Conservation (phyloP, 2,888 invertebrate species). For the Arrhopalites spinosus region DNA sequence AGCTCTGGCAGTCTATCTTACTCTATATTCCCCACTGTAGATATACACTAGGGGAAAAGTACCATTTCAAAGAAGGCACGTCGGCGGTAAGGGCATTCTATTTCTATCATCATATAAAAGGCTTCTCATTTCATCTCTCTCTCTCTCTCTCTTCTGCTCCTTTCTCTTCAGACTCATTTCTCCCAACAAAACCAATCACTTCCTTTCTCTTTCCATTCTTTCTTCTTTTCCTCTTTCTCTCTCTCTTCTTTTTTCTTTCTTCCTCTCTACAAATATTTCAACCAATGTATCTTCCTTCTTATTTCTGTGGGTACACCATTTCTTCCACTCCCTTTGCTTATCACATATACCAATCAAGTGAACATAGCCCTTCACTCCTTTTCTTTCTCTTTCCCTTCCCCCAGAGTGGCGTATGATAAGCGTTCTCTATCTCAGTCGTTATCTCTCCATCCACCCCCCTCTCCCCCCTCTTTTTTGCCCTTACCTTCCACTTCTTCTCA, state of each 20-base stretch:
- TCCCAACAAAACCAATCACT: conserved; percentile 29
- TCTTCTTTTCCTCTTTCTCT: conserved; percentile 13
- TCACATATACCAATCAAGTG: too few species aligned
- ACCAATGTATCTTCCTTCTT: neutral
- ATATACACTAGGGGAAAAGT: neutral
- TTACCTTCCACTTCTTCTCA: neutral
- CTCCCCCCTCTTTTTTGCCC: neutral
- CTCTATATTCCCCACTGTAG: too few species aligned
- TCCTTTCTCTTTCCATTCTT: conserved; percentile 37
- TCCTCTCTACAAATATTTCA: conserved; percentile 1
- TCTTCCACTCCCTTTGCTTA: too few species aligned
- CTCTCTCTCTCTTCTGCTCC: conserved; percentile 4
- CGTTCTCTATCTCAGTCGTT: too few species aligned
- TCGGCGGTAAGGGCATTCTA: neutral
- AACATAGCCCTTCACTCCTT: too few species aligned
- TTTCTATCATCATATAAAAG: conserved; percentile 11
- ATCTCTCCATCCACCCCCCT: neutral
- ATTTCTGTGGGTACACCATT: too few species aligned
- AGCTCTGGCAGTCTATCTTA: too few species aligned
- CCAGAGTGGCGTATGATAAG: too few species aligned
- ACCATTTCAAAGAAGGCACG: neutral
- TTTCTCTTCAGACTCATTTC: conserved; percentile 18
- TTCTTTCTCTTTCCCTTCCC: too few species aligned
- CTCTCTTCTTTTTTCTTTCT: conserved; percentile 19
- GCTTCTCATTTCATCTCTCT: conserved; percentile 19